phyloP scores from a whole-genome alignment of 2,888 invertebrate genomes.

The Hypomecis punctinalis region DNA sequence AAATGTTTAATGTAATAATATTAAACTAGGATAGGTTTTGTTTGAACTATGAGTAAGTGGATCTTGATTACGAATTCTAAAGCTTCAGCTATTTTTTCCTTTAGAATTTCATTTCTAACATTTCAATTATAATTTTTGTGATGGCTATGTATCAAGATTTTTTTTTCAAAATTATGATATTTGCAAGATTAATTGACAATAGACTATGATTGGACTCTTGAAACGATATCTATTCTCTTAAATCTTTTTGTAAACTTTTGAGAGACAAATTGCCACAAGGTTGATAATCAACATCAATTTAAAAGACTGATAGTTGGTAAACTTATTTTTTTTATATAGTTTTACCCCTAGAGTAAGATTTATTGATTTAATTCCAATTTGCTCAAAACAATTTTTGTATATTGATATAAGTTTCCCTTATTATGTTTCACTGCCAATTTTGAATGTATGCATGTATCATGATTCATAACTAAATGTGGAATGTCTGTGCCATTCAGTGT shows the following conservation, averaged over 20 bases:
- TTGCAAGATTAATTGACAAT: conserved; percentile 7
- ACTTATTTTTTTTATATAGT: conserved; percentile 81
- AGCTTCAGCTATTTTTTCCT: neutral
- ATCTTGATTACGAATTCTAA: neutral
- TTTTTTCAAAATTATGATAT: too few relatives aligned
- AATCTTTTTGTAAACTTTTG: conserved; percentile 82
- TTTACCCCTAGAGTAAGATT: conserved; percentile 83
- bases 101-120: neutral
- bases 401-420: conserved; percentile 60
- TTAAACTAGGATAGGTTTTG: conserved; percentile 42
- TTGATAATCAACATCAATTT: conserved; percentile 85
- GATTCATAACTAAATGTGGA: conserved; percentile 20
- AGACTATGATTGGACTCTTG: conserved; percentile 7
- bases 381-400: conserved; percentile 76
- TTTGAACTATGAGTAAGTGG: conserved; percentile 28
- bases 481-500: conserved; percentile 14
- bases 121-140: neutral
- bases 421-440: conserved; percentile 66
- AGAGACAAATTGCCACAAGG: conserved; percentile 79
- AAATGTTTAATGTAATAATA: conserved; percentile 34
- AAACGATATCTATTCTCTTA: conserved; percentile 32
- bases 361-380: conserved; percentile 80
- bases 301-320: conserved; percentile 86
- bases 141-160: too few relatives aligned
- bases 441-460: conserved; percentile 27